phyloP scores from a whole-genome alignment of 2,888 invertebrate species.

The Gandaritis pyraliata region DNA sequence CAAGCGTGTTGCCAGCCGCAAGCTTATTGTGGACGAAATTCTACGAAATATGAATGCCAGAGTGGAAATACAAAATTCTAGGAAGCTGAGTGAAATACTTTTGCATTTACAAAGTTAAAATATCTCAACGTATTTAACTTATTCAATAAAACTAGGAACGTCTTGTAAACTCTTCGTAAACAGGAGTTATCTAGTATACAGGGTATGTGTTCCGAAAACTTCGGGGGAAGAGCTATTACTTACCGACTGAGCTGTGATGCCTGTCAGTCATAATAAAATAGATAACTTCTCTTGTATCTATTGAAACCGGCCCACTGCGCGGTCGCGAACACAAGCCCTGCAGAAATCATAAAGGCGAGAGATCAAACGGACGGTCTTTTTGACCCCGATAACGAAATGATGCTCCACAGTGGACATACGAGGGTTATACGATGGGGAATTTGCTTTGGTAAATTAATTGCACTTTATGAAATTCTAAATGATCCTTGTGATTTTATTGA shows the following conservation, averaged over 20 bases:
- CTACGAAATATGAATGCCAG: slow-evolving; percentile 7
- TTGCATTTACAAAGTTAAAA: too few species aligned
- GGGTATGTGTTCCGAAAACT: too few species aligned
- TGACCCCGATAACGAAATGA: slow-evolving; percentile 65
- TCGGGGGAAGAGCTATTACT: too few species aligned
- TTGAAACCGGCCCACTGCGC: slow-evolving; percentile 21
- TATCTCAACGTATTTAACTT: too few species aligned
- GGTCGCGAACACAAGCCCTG: slow-evolving; percentile 29
- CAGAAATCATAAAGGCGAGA: slow-evolving; percentile 64
- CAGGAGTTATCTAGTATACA: too few species aligned
- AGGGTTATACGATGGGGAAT: slow-evolving; percentile 41
- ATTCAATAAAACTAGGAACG: too few species aligned
- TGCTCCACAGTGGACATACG: slow-evolving; percentile 51
- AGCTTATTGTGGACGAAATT: slow-evolving; percentile 2
- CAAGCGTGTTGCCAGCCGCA: slow-evolving; percentile 53
- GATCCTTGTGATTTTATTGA: too few species aligned
- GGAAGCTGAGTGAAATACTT: not conserved
- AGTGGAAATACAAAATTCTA: slow-evolving; percentile 3
- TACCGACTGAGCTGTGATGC: too few species aligned
- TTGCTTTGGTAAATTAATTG: slow-evolving; percentile 15
- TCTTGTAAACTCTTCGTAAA: too few species aligned
- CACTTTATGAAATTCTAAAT: not conserved
- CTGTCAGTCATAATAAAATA: too few species aligned
- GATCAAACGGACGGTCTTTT: slow-evolving; percentile 66
- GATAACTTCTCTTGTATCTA: not conserved